Evolutionary conservation across 2,797 vertebrate genomes (phyloP).

Genomic region (Urophycis tenuis): DNA sequence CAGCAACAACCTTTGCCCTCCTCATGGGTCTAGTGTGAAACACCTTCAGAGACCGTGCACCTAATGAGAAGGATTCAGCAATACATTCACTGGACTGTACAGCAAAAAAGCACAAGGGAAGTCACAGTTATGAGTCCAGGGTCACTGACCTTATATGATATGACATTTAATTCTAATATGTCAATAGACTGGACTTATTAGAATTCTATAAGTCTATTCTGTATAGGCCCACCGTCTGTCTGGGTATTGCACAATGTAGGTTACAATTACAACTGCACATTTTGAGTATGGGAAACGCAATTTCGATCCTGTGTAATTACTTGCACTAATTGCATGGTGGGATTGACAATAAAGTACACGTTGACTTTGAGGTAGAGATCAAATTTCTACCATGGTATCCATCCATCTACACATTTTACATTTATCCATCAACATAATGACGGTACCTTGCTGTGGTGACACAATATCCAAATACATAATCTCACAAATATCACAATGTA

Average conservation of each 20-base stretch:
- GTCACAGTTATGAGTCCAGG: neutral
- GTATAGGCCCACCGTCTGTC: too few relatives aligned
- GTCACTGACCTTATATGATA: neutral
- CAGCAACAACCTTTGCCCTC: conserved; percentile 63
- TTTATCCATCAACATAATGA: neutral
- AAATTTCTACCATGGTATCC: neutral
- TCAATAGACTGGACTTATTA: too few relatives aligned
- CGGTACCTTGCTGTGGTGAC: neutral
- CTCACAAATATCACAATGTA: neutral
- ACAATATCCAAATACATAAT: neutral
- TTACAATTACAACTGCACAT: too few relatives aligned
- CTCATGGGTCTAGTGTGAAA: conserved; percentile 50
- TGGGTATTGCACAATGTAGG: too few relatives aligned
- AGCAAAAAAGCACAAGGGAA: neutral
- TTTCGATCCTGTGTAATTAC: too few relatives aligned
- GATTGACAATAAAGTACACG: too few relatives aligned
- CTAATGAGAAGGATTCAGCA: conserved; percentile 35
- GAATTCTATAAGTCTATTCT: too few relatives aligned
- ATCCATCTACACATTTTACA: neutral
- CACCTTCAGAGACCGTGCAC: conserved; percentile 49
- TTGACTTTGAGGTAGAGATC: neutral
- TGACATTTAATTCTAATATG: too few relatives aligned
- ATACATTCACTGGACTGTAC: neutral
- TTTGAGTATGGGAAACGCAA: too few relatives aligned
- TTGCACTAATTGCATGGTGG: too few relatives aligned